Conservation (phyloP, 2,888 invertebrate genomes). For the Latheticus oryzae region DNA sequence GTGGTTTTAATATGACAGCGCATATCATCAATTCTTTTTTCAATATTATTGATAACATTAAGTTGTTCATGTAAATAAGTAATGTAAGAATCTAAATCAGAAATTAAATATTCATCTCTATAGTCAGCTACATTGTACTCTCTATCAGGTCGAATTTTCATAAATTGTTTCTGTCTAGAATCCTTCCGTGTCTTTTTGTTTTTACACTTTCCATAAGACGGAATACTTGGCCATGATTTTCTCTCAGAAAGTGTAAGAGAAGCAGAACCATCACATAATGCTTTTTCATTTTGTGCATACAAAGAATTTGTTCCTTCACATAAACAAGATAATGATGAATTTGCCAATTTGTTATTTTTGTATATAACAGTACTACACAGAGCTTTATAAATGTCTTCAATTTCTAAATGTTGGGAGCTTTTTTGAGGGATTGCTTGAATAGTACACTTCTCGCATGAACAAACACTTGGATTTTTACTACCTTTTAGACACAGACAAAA, state of each 20-base stretch:
- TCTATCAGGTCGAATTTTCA: too few relatives aligned
- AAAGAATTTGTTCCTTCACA: slow-evolving; percentile 1
- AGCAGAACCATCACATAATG: not conserved
- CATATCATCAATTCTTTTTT: slow-evolving; percentile 20
- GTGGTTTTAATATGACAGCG: slow-evolving; percentile 4
- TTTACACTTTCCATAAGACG: too few relatives aligned
- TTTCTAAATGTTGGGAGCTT: slow-evolving; percentile 1
- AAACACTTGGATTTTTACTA: not conserved
- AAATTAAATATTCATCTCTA: slow-evolving; percentile 3
- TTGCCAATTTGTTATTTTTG: too few relatives aligned
- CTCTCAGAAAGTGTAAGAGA: not conserved
- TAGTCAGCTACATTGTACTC: not conserved
- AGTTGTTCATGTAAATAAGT: slow-evolving; percentile 28
- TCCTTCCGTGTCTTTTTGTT: slow-evolving; percentile 1
- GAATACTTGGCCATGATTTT: not conserved
- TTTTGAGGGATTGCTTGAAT: too few relatives aligned
- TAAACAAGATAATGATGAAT: slow-evolving; percentile 6
- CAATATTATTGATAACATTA: slow-evolving; percentile 16
- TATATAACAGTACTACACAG: slow-evolving; percentile 4
- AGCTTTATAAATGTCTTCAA: slow-evolving; percentile 21
- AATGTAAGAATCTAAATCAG: slow-evolving; percentile 17
- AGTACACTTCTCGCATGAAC: not conserved
- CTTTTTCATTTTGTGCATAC: not conserved
- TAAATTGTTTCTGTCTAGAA: too few relatives aligned
- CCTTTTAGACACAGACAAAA: slow-evolving; percentile 3